Evolutionary conservation across 2,113 vertebrate species (phyloP).

Genomic region (Lasiurus cinereus): DNA sequence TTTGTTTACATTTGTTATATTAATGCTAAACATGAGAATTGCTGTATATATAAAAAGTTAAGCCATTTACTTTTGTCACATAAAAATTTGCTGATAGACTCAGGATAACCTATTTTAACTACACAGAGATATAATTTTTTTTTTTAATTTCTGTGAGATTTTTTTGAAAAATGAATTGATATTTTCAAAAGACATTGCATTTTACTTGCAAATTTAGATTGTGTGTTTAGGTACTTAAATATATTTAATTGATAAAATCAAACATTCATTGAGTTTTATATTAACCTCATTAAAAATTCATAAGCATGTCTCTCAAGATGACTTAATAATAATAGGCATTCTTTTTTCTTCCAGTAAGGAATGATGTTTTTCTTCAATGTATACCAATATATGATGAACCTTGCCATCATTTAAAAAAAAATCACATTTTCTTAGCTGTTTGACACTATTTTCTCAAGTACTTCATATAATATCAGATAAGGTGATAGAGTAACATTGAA

Average conservation of each 20-base stretch:
- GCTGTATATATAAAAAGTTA: not conserved
- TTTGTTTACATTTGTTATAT: not conserved
- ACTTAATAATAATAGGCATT: not conserved
- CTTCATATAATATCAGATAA: constrained; percentile 3
- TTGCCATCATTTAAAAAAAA: not conserved
- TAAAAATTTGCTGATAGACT: not conserved
- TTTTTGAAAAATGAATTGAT: not conserved
- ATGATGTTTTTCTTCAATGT: not conserved
- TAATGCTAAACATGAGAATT: not conserved
- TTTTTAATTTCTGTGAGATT: not conserved
- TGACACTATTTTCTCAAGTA: not conserved
- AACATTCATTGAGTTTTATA: not conserved
- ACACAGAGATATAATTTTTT: not conserved
- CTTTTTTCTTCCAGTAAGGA: not conserved
- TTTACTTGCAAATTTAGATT: not conserved
- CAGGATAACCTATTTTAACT: not conserved
- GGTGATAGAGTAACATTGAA: constrained; percentile 25
- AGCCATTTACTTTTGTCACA: not conserved
- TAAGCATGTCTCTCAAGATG: not conserved
- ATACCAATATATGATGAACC: not conserved
- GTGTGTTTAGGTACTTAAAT: not conserved
- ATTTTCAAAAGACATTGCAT: not conserved
- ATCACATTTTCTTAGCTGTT: not conserved
- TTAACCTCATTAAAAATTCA: not conserved
- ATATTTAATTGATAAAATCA: not conserved